Evolutionary conservation across 1,140 invertebrate species (phyloP).

Genomic region (Drosophila punjabiensis): DNA sequence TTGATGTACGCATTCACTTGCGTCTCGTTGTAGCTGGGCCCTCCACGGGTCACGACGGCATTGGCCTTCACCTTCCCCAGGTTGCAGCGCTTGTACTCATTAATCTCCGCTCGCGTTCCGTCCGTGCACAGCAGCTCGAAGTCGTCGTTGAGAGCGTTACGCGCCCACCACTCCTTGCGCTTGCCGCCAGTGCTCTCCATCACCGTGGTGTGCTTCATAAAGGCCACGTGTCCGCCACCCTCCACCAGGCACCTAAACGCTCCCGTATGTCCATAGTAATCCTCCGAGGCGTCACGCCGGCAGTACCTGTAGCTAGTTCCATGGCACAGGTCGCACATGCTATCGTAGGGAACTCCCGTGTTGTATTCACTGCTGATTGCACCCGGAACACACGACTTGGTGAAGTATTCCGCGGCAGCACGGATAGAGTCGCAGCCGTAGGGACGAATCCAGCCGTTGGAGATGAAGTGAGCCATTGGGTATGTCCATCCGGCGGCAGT

Average conservation of each 20-base stretch:
- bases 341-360: conserved; percentile 92
- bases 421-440: conserved; percentile 96
- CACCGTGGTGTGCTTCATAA: conserved; percentile 96
- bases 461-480: conserved; percentile 96
- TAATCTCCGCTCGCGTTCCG: conserved; percentile 92
- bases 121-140: conserved; percentile 97
- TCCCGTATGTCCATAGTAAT: conserved; percentile 95
- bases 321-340: conserved; percentile 97
- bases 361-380: conserved; percentile 94
- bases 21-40: conserved; percentile 91
- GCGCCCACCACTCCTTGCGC: conserved; percentile 95
- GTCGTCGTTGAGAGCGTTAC: conserved; percentile 96
- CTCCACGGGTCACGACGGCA: conserved; percentile 94
- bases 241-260: conserved; percentile 97
- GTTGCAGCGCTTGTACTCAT: conserved; percentile 94
- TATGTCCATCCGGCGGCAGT: conserved; percentile 98
- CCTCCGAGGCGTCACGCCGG: conserved; percentile 93
- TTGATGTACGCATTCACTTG: conserved; percentile 94
- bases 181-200: conserved; percentile 96
- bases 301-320: conserved; percentile 94
- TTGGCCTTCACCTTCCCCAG: conserved; percentile 96
- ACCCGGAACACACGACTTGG: conserved; percentile 95
- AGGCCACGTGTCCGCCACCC: conserved; percentile 97
- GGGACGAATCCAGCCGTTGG: conserved; percentile 96
- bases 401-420: conserved; percentile 97